These are phyloP conservation scores for Cnemophilus loriae DNA, from an alignment of 2,113 vertebrate genomes.

Conservation along the genomic window DNA sequence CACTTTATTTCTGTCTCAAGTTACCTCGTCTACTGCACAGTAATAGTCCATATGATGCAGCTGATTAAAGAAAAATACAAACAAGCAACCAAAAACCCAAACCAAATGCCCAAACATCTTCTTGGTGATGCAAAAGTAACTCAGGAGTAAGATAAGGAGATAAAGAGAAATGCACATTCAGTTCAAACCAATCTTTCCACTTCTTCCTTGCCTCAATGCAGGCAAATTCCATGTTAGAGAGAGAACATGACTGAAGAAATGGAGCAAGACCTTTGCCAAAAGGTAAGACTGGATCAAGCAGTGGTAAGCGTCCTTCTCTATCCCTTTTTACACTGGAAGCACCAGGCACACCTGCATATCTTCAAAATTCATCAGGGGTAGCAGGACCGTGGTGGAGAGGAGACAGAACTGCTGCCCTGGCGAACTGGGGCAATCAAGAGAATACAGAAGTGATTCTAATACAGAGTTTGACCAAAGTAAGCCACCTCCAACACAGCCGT, in stretches of 20 bases:
- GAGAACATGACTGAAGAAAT: background rate
- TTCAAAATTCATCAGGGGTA: background rate
- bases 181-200: background rate
- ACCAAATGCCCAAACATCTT: background rate
- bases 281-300: background rate
- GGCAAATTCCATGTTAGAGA: background rate
- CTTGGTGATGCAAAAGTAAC: background rate
- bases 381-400: accelerated
- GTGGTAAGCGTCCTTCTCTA: background rate
- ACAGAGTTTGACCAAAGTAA: background rate
- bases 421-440: background rate
- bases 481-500: background rate
- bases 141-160: background rate
- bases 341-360: background rate
- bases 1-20: background rate
- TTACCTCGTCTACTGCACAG: background rate
- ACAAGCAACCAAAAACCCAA: background rate
- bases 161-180: background rate
- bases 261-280: background rate
- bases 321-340: background rate
- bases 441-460: background rate
- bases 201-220: background rate
- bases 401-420: background rate
- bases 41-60: background rate
- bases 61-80: background rate